Conservation (phyloP, 2,888 invertebrate species). For the Tiliacea aurago region DNA sequence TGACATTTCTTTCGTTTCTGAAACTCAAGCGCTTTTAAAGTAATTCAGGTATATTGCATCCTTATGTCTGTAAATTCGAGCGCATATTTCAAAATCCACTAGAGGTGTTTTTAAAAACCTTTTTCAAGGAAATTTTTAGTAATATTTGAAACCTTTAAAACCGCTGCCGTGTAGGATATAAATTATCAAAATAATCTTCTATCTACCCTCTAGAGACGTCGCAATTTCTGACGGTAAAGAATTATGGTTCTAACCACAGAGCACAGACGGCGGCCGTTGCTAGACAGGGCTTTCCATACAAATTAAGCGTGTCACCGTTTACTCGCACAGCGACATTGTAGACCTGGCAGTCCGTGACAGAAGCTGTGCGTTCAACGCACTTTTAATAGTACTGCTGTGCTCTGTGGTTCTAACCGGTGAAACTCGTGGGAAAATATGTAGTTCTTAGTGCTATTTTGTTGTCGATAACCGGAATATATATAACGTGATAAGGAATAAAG, state of each 20-base stretch:
- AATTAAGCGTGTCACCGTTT: too few species aligned
- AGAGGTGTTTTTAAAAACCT: neutral
- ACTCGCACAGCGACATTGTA: too few species aligned
- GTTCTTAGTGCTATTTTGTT: constrained; percentile 20
- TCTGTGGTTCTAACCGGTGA: neutral
- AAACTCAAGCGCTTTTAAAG: neutral
- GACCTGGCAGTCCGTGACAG: too few species aligned
- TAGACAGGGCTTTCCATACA: too few species aligned
- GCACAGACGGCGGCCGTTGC: too few species aligned
- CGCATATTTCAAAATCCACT: neutral
- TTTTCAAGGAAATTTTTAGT: neutral
- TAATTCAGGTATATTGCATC: neutral
- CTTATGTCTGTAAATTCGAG: neutral
- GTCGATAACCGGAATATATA: constrained; percentile 26
- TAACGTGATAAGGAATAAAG: constrained; percentile 37
- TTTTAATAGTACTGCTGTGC: too few species aligned
- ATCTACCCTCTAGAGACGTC: constrained; percentile 13
- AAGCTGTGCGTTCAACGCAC: too few species aligned
- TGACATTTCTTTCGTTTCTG: neutral
- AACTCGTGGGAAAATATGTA: constrained; percentile 55
- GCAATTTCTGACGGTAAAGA: constrained; percentile 28
- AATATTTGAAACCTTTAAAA: constrained; percentile 9
- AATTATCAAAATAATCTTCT: constrained; percentile 29
- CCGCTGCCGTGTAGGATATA: constrained; percentile 28
- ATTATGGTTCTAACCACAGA: constrained; percentile 2